Base-by-base conservation (phyloP, 2,113 vertebrate species). In the Blennius ocellaris region DNA sequence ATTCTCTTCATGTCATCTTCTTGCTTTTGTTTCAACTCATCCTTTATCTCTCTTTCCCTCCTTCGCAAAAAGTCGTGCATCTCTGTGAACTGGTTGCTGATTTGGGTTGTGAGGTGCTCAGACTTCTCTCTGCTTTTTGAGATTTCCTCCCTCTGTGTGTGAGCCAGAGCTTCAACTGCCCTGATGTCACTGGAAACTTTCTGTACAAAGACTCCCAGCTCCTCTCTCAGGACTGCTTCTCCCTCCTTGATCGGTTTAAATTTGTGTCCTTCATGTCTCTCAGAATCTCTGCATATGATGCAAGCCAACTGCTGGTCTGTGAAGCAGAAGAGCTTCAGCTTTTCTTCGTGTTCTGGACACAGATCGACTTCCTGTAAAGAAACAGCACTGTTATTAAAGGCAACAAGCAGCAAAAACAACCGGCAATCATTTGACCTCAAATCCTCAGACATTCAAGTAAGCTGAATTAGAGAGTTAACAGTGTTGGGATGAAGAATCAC, bases 261-360 rank as follows among this genome's bases (percentile, higher is more conserved):
- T 8, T 45, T 68, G 66, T 91, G 88, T 8, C 80, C 79, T 37
- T 59, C n/a, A 16, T 92, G 88, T 2, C 12, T 79, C 48, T 82
- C 65, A 8, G 74, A 78, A 10, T 91, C 86, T n/a, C 89, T 47
- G 60, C 90, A 92, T 64, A 87, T 73, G 15, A 91, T 51, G 39
- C 92, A 92, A 12, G 82, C 39, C 41, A 90, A 63, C 66, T 79
- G 63, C 61, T 83, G 83, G 44, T 91, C 92, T 0, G 82, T 90
- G 55, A 87, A 43, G 9, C 89, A 92, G 82, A 85, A 90, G 5
- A 92, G 69, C 44, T 90, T 91, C 41, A 90, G 69, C 60, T 80
- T 90, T 63, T 92, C 88, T 1, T 90, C 81, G 8, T 92, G 90
- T 14, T 90, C 85, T 1, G 59, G 53, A 9, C 91, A 92, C 48